Evolutionary conservation across 1,140 invertebrate species (phyloP), one percentile per base, ranked within the genome.

Genomic region (Apis laboriosa): DNA sequence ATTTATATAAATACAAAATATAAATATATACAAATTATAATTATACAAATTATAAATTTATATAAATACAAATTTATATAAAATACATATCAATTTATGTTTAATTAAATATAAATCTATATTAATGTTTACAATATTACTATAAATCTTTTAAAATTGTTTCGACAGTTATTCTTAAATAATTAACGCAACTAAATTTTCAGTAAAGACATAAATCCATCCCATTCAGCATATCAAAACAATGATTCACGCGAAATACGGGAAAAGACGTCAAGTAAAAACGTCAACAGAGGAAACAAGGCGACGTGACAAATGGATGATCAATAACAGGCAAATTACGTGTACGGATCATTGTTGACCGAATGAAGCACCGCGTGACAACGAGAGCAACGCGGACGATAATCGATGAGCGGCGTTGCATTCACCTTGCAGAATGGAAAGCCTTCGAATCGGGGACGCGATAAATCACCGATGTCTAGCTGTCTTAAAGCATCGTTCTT

Each of bases 401-500:
- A 80, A 80, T 80, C 78, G 78, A 80, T 80, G 71, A 80, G 78
- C 51, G 78, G 9, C 78, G 60, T 75, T 74, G 60, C 70, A 66
- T 80, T 80, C 78, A 66, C 71, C 71, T 74, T 80, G 71, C 61
- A 75, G 43, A 75, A 80, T 66, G 78, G 71, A 66, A 66, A 74
- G 71, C 60, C 71, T 64, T 75, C 53, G 78, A 56, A 80, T 75
- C 71, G 71, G 71, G 78, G 71, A 56, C 78, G 71, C 71, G 78
- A 80, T 80, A 75, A 80, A 80, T 80, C 78, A 80, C 78, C 61
- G 71, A 87, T 56, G 75, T 70, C 84, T 84, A 80, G 84, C 89
- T 80, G 85, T 86, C 88, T 91, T 91, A 90, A 90, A 91, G 90
- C 87, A 89, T 91, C 88, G 89, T 86, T 90, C 89, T 84, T 73